Conservation (phyloP, 2,797 vertebrate genomes). For the Bucorvus abyssinicus region DNA sequence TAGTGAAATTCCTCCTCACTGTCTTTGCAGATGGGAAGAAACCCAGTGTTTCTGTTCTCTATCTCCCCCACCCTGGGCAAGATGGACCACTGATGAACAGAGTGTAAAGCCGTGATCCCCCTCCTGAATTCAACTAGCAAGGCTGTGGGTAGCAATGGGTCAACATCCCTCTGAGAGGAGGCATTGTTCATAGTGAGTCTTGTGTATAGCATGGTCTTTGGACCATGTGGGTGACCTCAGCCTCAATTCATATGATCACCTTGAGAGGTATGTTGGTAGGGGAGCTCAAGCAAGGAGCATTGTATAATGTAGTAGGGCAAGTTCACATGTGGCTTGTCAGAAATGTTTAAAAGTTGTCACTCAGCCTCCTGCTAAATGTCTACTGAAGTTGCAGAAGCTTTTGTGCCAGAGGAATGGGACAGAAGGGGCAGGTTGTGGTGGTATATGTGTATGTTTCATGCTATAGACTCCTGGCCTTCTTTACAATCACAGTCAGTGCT, state of each 20-base stretch:
- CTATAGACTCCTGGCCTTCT: not conserved
- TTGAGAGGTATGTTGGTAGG: not conserved
- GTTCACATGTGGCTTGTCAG: not conserved
- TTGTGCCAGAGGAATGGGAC: not conserved
- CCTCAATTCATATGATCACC: not conserved
- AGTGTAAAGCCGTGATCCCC: not conserved
- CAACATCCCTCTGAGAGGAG: not conserved
- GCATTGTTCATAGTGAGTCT: not conserved
- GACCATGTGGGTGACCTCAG: accelerated
- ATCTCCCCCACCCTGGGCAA: not conserved
- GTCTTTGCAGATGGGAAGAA: not conserved
- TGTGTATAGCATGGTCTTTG: not conserved
- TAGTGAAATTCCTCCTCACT: not conserved
- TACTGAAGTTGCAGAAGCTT: not conserved
- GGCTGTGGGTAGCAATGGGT: not conserved
- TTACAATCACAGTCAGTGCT: not conserved
- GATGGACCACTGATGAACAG: not conserved
- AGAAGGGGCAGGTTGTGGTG: not conserved
- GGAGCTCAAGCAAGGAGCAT: not conserved
- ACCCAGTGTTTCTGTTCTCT: not conserved
- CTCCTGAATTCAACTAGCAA: not conserved
- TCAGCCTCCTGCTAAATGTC: not conserved
- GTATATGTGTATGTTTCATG: not conserved
- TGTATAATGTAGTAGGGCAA: not conserved
- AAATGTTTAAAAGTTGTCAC: not conserved